Percentiles rank a stretch among this genome's conserved stretches.
Evolutionary conservation across 2,113 vertebrate species (phyloP).

Genomic region (Petroica traversi): DNA sequence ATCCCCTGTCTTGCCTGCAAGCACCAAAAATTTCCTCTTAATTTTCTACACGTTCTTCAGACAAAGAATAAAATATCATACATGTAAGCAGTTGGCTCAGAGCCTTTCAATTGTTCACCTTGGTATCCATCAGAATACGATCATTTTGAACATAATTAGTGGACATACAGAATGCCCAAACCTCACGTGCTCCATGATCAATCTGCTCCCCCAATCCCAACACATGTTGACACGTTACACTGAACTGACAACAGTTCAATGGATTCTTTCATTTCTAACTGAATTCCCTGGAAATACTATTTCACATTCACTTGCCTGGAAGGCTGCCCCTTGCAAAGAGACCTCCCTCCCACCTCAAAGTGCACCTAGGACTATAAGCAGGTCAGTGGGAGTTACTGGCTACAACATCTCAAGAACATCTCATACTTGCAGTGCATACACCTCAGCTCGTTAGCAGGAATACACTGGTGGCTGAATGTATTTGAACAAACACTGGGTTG

Average conservation of each 20-base stretch:
- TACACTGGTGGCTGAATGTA: background rate
- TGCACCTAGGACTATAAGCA: background rate
- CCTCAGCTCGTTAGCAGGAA: background rate
- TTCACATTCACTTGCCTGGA: background rate
- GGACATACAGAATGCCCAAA: background rate
- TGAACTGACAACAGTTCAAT: background rate
- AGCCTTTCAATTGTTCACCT: background rate
- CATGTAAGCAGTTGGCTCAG: background rate
- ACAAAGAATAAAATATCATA: background rate
- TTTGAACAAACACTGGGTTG: rapidly evolving
- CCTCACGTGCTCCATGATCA: background rate
- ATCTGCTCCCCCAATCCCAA: background rate
- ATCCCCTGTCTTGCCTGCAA: background rate
- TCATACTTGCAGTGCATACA: background rate
- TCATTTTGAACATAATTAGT: background rate
- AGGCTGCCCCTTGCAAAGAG: background rate
- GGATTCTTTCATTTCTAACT: background rate
- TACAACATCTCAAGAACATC: background rate
- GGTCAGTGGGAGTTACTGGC: background rate
- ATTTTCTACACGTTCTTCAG: background rate
- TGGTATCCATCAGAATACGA: background rate
- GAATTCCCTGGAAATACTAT: background rate
- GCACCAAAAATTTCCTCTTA: background rate
- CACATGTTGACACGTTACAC: background rate
- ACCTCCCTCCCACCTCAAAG: background rate